Conservation (phyloP, 2,113 vertebrate species). For the Alosa alosa region DNA sequence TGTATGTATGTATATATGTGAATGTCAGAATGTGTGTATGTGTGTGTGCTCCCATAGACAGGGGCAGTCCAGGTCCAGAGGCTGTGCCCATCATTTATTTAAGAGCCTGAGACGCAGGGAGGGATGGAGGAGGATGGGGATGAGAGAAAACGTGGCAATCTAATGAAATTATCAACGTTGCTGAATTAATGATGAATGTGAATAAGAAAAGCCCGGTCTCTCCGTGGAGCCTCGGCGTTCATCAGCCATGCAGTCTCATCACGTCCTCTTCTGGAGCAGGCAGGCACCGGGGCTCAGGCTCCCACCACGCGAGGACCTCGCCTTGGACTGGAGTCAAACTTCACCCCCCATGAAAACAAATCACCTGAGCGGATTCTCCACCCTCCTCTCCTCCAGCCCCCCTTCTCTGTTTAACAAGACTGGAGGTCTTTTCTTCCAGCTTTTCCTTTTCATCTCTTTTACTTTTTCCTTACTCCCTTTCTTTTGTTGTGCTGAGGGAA, state of each 20-base stretch:
- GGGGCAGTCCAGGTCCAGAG: constrained; percentile 80
- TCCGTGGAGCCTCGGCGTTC: constrained; percentile 77
- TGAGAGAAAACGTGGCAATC: constrained; percentile 63
- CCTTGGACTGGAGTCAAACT: constrained; percentile 87
- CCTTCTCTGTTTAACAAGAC: constrained; percentile 37
- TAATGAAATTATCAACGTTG: constrained; percentile 99
- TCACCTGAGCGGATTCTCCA: constrained; percentile 8
- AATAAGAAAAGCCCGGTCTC: constrained; percentile 91
- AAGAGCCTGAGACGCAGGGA: constrained; percentile 78
- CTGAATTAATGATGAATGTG: constrained; percentile 99
- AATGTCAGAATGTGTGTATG: constrained; percentile 35
- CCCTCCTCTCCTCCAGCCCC: constrained; percentile 42
- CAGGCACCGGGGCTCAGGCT: constrained; percentile 74
- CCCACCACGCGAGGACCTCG: constrained; percentile 68
- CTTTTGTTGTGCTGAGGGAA: constrained; percentile 16
- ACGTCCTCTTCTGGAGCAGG: constrained; percentile 83
- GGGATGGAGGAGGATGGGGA: constrained; percentile 23
- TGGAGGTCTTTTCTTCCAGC: constrained; percentile 64
- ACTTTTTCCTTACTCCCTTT: constrained; percentile 36
- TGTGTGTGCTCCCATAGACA: constrained; percentile 67
- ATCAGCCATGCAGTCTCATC: constrained; percentile 94
- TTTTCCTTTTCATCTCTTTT: constrained; percentile 36
- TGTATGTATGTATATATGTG: constrained; percentile 15
- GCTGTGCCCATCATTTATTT: constrained; percentile 89
- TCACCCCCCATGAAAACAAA: constrained; percentile 48